Evolutionary conservation across 1,140 invertebrate species (phyloP).

Genomic region (Maniola jurtina): DNA sequence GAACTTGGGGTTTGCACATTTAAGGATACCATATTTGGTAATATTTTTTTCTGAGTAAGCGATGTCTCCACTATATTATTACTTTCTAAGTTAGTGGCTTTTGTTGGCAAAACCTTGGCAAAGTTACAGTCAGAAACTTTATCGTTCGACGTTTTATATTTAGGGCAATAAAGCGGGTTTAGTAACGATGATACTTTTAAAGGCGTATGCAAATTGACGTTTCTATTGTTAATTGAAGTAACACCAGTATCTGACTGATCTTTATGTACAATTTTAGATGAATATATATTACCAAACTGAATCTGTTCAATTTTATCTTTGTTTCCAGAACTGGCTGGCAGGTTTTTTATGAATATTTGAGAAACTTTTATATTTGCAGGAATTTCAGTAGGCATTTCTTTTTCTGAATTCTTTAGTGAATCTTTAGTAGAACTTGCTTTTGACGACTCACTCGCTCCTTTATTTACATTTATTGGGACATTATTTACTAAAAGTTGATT

Average conservation of each 20-base stretch:
- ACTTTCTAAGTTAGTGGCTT: not conserved
- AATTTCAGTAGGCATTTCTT: not conserved
- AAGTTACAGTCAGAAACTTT: slow-evolving; percentile 7
- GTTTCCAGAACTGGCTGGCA: not conserved
- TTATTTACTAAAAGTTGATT: not conserved
- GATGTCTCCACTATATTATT: not conserved
- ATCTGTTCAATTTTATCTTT: slow-evolving; percentile 16
- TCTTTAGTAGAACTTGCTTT: not conserved
- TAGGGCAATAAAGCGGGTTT: slow-evolving; percentile 55
- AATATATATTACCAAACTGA: slow-evolving; percentile 12
- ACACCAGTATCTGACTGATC: not conserved
- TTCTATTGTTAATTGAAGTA: slow-evolving; percentile 9
- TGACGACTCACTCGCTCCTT: not conserved
- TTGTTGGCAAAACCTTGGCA: slow-evolving; percentile 20
- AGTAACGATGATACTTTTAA: slow-evolving; percentile 64
- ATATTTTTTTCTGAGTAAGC: not conserved
- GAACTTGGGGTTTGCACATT: not conserved
- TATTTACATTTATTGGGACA: not conserved
- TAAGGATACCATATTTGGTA: not conserved
- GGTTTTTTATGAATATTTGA: not conserved
- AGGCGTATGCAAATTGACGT: slow-evolving; percentile 44
- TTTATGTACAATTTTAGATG: slow-evolving; percentile 6
- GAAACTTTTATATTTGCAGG: not conserved
- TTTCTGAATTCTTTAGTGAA: not conserved
- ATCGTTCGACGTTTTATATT: slow-evolving; percentile 11